phyloP scores from a whole-genome alignment of 2,888 invertebrate genomes.

The Hecatera dysodea region DNA sequence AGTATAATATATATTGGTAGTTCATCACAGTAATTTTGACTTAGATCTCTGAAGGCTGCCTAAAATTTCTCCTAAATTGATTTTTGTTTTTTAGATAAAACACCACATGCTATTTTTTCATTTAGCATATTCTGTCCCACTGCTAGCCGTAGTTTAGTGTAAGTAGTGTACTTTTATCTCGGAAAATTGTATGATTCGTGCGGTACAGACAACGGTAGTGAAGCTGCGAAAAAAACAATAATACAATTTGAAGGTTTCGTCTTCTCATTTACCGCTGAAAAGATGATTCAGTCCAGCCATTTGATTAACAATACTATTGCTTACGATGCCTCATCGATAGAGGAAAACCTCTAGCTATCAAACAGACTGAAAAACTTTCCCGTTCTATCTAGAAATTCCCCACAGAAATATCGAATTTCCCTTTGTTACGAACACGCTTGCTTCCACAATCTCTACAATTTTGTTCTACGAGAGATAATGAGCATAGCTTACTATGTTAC shows the following conservation, averaged over 20 bases:
- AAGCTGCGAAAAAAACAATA: too few relatives aligned
- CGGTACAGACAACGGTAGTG: too few relatives aligned
- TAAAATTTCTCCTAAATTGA: too few relatives aligned
- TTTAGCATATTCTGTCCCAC: too few relatives aligned
- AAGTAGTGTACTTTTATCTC: too few relatives aligned
- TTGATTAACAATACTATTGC: not conserved
- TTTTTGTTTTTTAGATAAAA: too few relatives aligned
- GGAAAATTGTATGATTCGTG: too few relatives aligned
- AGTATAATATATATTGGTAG: not conserved
- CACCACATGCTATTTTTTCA: too few relatives aligned
- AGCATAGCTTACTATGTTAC: constrained; percentile 16
- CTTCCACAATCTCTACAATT: not conserved
- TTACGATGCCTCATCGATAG: not conserved
- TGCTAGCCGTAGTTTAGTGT: too few relatives aligned
- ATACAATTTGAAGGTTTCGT: too few relatives aligned
- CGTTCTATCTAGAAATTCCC: not conserved
- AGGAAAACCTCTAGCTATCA: not conserved
- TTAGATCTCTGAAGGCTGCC: too few relatives aligned
- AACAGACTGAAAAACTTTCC: not conserved
- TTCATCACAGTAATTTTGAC: not conserved
- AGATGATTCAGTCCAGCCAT: not conserved
- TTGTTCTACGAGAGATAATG: constrained; percentile 22
- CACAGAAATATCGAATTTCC: constrained; percentile 27
- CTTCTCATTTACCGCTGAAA: not conserved
- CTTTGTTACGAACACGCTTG: not conserved